Percentiles rank a stretch among this genome's conserved stretches.
Conservation (phyloP, 2,113 vertebrate species). For the Pelvicachromis taeniatus region DNA sequence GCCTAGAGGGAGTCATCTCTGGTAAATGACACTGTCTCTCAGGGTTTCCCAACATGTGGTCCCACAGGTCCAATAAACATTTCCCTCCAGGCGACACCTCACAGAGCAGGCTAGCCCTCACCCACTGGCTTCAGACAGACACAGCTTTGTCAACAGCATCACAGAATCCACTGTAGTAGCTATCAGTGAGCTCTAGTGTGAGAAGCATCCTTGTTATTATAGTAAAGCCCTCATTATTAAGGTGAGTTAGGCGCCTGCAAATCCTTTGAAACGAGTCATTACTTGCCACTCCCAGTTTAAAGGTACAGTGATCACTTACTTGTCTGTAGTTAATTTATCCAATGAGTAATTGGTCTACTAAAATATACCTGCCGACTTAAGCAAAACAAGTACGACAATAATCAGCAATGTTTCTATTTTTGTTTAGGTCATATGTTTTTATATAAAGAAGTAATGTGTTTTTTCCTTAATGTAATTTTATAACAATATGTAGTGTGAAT, state of each 20-base stretch:
- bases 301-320: neutral
- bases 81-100: constrained; percentile 28
- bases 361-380: neutral
- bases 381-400: neutral
- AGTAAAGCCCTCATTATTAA: constrained; percentile 33
- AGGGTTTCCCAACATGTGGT: constrained; percentile 34
- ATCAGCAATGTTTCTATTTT: neutral
- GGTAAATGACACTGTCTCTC: constrained; percentile 38
- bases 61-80: constrained; percentile 38
- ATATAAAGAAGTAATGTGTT: neutral
- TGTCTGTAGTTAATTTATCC: neutral
- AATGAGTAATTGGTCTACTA: neutral
- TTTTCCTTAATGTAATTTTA: neutral
- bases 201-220: constrained; percentile 18
- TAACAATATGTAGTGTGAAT: neutral
- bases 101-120: constrained; percentile 7
- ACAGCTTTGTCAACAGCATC: neutral
- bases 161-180: neutral
- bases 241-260: constrained; percentile 3
- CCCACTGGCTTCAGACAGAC: constrained; percentile 48
- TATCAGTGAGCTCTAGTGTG: neutral
- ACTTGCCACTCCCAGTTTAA: neutral
- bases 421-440: neutral
- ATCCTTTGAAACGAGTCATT: constrained; percentile 12
- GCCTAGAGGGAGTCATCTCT: neutral